Evolutionary conservation across 2,888 invertebrate species (phyloP), one percentile per base, ranked within the genome.

Genomic region (Callimorpha dominula): DNA sequence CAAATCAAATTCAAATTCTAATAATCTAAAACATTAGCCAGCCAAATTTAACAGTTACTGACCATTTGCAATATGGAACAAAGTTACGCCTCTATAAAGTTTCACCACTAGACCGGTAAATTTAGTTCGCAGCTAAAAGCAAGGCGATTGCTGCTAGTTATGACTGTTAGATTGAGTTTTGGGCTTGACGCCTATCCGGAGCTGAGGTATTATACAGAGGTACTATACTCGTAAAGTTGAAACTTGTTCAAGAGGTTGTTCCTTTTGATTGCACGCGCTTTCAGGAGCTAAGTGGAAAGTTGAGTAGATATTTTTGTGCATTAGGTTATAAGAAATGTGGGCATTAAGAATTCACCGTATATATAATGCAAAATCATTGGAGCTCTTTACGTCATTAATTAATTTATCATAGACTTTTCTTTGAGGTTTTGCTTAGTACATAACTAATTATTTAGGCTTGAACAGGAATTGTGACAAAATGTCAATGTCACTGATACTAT

Each of bases 111-210:
- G 77, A 74, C 79, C 72, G 77, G 76, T 80, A 77, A 86, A 82
- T 86, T 85, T 81, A 77, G 86, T 81, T 79, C 69, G 63, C 57
- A 75, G 77, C 83, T 87, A 86, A 85, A 87, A 86, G 86, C 88
- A 75, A 69, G 70, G 75, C 79, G 85, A 89, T 88, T 84, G 80
- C 85, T 83, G 71, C 77, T 82, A 85, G 86, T 85, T 89, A 87
- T 89, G 86, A 85, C 81, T 87, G 82, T 78, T 81, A 85, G 82
- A 90, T 90, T 87, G 84, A 90, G 87, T 90, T 60, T 91, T 89
- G 72, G 79, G 77, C 71, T 71, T 73, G 74, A 77, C 76, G 77
- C 80, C 81, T 85, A 73, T 64, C 42, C 46, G 63, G 20, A 50
- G 64, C 4, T 42, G n/a, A n/a, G n/a, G n/a, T n/a, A n/a, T n/a